phyloP scores from a whole-genome alignment of 2,888 invertebrate genomes.

The Spisula solida region DNA sequence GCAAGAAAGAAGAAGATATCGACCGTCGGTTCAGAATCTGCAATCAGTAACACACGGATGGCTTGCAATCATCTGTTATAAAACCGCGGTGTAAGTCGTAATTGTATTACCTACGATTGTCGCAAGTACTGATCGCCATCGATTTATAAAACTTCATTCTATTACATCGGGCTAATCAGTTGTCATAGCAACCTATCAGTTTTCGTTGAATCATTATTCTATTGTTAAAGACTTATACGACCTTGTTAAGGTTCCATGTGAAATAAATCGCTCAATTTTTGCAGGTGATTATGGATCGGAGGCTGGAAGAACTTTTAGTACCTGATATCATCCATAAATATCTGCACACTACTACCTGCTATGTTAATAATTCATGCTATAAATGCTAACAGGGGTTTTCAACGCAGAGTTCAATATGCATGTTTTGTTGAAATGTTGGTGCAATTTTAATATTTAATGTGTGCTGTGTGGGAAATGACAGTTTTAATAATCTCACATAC shows the following conservation, averaged over 20 bases:
- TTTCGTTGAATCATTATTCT: slow-evolving; percentile 16
- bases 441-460: slow-evolving; percentile 10
- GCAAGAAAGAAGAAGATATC: neutral
- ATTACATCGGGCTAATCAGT: slow-evolving; percentile 42
- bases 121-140: slow-evolving; percentile 30
- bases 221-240: slow-evolving; percentile 1
- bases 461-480: neutral
- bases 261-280: neutral
- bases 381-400: slow-evolving; percentile 9
- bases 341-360: neutral
- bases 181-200: slow-evolving; percentile 37
- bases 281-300: neutral
- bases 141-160: slow-evolving; percentile 41
- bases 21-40: neutral
- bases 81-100: slow-evolving; percentile 17
- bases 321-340: slow-evolving; percentile 1
- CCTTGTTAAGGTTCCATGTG: neutral
- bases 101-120: slow-evolving; percentile 39
- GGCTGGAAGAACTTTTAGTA: neutral
- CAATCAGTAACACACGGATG: slow-evolving; percentile 1
- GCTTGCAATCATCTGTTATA: slow-evolving; percentile 12
- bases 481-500: neutral
- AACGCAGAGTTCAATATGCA: slow-evolving; percentile 6
- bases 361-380: neutral
- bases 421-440: neutral